Base-by-base conservation (phyloP, 2,888 invertebrate species). In the Melitaea athalia region DNA sequence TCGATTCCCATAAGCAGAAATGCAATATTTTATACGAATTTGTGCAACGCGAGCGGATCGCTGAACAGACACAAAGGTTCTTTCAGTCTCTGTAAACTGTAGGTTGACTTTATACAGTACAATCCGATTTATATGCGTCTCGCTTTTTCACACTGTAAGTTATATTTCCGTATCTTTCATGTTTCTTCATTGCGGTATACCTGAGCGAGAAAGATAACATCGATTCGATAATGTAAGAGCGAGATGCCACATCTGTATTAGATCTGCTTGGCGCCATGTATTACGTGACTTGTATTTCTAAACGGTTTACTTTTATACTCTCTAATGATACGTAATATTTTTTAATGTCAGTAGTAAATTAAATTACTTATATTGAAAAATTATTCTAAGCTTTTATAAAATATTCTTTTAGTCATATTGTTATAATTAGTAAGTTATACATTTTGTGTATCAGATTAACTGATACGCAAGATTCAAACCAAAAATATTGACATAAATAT, bases 21-120 rank as follows among this genome's bases (percentile, higher is more conserved):
- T 55, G 53, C 53, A 55, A 55, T 55, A 55, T 55, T 55, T 55
- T 55, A 55, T 55, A 33, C 33, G n/a, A 33, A 14, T 55, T 33
- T 55, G 31, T 55, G 31, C 33, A 33, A 33, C 33, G 53, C 12
- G 11, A 5, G 17, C 10, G 10, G 52, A 24, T 52, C 33, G 24
- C 31, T 33, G 53, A 55, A 31, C 33, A 55, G 33, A 55, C 33
- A 55, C 53, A 55, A 33, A 55, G 14, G 3, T 38, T 38, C n/a
- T 55, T 55, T 52, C 24, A 24, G 50, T 17, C 52, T 24, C 17
- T 0, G 31, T 52, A 24, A 52, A 52, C 4, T 52, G 14, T 33
- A 55, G 33, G 14, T 55, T 55, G 31, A 55, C 33, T 33, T 55
- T 55, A 50, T 3, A 33, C 31, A 14, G 14, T 7, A 55, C 53